Evolutionary conservation across 1,140 invertebrate genomes (phyloP).

Genomic region (Armadillidium nasatum): DNA sequence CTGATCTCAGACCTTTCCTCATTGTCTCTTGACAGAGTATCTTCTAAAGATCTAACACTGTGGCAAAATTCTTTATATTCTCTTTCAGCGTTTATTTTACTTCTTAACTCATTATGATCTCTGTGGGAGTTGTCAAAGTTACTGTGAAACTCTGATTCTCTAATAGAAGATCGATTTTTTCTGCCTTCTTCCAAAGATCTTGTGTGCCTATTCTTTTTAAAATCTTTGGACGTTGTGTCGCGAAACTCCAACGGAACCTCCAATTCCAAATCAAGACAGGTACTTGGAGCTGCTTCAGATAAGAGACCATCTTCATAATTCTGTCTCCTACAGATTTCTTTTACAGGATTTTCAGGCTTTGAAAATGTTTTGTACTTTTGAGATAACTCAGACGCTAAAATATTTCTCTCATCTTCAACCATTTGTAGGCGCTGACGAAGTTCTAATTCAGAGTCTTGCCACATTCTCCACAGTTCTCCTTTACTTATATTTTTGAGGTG

Average conservation of each 20-base stretch:
- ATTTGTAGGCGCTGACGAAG: not conserved
- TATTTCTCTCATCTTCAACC: constrained; percentile 4
- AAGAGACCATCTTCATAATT: not conserved
- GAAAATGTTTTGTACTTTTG: not conserved
- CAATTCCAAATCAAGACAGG: not conserved
- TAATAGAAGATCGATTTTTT: not conserved
- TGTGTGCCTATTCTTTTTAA: not conserved
- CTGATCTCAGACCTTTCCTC: not conserved
- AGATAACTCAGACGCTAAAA: not conserved
- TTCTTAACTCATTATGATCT: not conserved
- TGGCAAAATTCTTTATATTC: not conserved
- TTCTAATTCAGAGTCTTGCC: not conserved
- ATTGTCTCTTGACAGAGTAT: not conserved
- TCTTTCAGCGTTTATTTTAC: not conserved
- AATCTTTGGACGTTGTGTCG: not conserved
- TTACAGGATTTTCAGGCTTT: not conserved
- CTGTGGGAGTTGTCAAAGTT: not conserved
- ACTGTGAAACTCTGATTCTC: not conserved
- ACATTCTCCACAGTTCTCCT: not conserved
- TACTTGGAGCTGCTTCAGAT: not conserved
- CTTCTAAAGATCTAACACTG: not conserved
- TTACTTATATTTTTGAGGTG: not conserved
- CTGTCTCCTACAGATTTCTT: not conserved
- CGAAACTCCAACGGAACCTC: constrained; percentile 1
- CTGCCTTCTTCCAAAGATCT: not conserved